Percentiles rank a stretch among this genome's conserved stretches.
phyloP scores from a whole-genome alignment of 2,113 vertebrate species.

The Pogonocichla stellata region DNA sequence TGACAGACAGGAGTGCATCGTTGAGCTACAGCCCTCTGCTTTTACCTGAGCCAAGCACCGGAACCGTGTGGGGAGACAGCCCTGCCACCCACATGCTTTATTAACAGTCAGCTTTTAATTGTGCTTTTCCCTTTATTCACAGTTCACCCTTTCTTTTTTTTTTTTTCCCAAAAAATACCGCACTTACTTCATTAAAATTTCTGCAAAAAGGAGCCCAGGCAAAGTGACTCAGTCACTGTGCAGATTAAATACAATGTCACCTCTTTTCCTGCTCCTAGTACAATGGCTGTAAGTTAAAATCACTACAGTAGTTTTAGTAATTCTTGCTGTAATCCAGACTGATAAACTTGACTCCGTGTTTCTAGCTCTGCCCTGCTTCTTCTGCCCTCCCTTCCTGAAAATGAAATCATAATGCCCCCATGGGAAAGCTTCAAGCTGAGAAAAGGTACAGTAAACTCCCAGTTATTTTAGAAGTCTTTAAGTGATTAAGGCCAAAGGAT shows the following conservation, averaged over 20 bases:
- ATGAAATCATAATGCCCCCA: not conserved
- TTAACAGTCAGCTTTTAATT: not conserved
- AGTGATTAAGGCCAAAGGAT: constrained; percentile 18
- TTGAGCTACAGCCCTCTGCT: constrained; percentile 23
- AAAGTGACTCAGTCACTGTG: not conserved
- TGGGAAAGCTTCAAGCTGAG: not conserved
- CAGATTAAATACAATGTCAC: not conserved
- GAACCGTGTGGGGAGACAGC: not conserved
- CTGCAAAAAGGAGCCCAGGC: not conserved
- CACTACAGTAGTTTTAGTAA: not conserved
- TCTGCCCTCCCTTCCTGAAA: not conserved
- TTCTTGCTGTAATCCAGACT: not conserved
- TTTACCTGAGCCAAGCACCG: not conserved
- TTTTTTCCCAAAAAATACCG: not conserved
- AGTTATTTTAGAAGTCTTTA: constrained; percentile 13
- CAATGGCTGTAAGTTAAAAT: not conserved
- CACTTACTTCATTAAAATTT: not conserved
- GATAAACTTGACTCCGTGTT: not conserved
- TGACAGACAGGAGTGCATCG: constrained; percentile 41
- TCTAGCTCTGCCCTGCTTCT: not conserved
- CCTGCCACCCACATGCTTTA: not conserved
- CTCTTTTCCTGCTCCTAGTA: not conserved
- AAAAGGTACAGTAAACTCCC: not conserved
- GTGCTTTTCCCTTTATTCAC: not conserved
- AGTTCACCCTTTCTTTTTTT: not conserved